These are phyloP conservation scores for Rhynchopsitta pachyrhyncha DNA, from an alignment of 2,113 vertebrate species.

Conservation along the genomic window DNA sequence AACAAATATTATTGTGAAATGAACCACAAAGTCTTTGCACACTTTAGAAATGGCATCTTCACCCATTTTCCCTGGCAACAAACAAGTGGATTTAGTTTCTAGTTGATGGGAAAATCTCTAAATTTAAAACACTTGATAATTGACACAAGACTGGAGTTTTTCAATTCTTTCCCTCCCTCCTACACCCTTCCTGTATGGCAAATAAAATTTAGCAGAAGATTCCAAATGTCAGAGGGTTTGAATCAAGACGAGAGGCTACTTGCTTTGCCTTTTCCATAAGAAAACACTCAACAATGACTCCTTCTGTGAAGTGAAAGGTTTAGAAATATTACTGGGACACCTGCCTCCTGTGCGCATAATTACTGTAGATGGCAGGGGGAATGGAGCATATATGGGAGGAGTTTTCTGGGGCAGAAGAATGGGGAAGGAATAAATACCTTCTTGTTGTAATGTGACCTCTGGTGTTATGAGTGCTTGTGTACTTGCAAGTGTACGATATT, in stretches of 20 bases:
- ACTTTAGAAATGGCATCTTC: slow-evolving; percentile 61
- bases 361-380: neutral
- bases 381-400: neutral
- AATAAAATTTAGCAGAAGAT: slow-evolving; percentile 31
- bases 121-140: slow-evolving; percentile 57
- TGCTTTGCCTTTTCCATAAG: neutral
- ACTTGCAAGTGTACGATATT: neutral
- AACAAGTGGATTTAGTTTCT: slow-evolving; percentile 49
- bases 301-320: neutral
- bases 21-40: slow-evolving; percentile 64
- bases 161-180: slow-evolving; percentile 26
- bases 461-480: neutral
- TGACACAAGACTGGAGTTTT: slow-evolving; percentile 38
- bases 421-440: neutral
- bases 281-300: neutral
- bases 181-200: slow-evolving; percentile 39
- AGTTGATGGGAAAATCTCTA: slow-evolving; percentile 48
- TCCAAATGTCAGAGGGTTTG: slow-evolving; percentile 31
- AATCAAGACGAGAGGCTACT: neutral
- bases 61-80: slow-evolving; percentile 44
- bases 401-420: neutral
- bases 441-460: neutral
- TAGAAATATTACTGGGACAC: neutral
- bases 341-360: neutral
- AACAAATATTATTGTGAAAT: slow-evolving; percentile 74